phyloP scores from a whole-genome alignment of 2,888 invertebrate genomes.

The Parascotia fuliginaria region DNA sequence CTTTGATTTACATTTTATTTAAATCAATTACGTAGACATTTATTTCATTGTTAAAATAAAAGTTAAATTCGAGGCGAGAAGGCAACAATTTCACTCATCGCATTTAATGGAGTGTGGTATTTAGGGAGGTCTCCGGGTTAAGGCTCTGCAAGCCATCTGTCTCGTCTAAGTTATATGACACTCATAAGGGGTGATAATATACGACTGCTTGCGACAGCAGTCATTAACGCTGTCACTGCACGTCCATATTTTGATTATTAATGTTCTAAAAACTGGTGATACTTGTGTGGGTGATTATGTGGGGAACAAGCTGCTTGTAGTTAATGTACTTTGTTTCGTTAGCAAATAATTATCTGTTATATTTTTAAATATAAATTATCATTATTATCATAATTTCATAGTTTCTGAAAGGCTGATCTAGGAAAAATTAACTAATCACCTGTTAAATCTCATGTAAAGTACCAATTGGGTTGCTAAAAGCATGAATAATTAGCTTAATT shows the following conservation, averaged over 20 bases:
- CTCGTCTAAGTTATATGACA: constrained; percentile 25
- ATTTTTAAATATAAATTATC: too few relatives aligned
- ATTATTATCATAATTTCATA: too few relatives aligned
- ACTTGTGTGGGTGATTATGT: background rate
- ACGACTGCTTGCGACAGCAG: background rate
- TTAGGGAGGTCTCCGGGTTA: constrained; percentile 4
- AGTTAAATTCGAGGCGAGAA: background rate
- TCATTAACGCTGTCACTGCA: background rate
- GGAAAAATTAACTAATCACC: too few relatives aligned
- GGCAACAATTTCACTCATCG: constrained; percentile 7
- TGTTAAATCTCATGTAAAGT: too few relatives aligned
- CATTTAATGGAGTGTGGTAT: constrained; percentile 11
- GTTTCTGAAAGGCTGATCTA: too few relatives aligned
- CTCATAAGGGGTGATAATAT: constrained; percentile 23
- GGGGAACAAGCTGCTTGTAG: too few relatives aligned
- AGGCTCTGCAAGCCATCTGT: constrained; percentile 8
- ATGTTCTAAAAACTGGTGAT: background rate
- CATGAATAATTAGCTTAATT: too few relatives aligned
- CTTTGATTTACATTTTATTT: too few relatives aligned
- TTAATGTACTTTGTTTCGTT: too few relatives aligned
- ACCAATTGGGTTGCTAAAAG: too few relatives aligned
- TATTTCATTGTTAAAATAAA: background rate
- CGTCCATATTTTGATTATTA: background rate
- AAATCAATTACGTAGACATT: too few relatives aligned
- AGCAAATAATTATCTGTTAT: too few relatives aligned